These are phyloP conservation scores for Siphlonurus alternatus DNA, from an alignment of 2,888 invertebrate genomes.

Conservation along the genomic window DNA sequence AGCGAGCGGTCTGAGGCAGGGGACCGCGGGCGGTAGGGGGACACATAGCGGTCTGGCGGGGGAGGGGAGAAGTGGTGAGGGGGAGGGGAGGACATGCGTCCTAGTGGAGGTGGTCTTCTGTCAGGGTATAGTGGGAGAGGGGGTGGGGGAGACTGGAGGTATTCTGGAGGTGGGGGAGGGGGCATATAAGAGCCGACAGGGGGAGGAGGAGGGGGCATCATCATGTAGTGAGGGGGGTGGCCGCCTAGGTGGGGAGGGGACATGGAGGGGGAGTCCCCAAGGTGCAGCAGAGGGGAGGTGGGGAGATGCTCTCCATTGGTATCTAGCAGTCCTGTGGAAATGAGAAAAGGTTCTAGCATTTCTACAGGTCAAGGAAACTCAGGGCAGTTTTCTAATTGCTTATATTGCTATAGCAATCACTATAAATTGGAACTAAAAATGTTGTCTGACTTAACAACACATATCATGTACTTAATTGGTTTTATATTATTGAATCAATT, in stretches of 20 bases:
- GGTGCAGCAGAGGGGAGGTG: conserved; percentile 28
- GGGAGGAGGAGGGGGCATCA: conserved; percentile 34
- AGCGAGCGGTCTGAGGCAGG: conserved; percentile 2
- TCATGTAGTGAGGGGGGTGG: conserved; percentile 34
- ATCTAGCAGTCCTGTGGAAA: background rate
- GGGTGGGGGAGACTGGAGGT: background rate
- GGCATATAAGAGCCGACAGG: conserved; percentile 21
- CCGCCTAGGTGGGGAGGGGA: conserved; percentile 18
- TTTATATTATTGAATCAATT: no score
- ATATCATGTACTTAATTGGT: no score
- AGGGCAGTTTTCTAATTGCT: no score
- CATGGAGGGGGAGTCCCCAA: conserved; percentile 20
- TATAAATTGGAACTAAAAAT: no score
- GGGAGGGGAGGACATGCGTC: conserved; percentile 23
- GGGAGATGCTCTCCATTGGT: conserved; percentile 23
- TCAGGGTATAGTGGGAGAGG: conserved; percentile 14
- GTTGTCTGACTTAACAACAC: no score
- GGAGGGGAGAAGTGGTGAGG: conserved; percentile 24
- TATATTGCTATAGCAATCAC: no score
- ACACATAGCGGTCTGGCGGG: conserved; percentile 1
- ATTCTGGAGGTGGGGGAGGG: conserved; percentile 31
- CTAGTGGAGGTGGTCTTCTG: conserved; percentile 24
- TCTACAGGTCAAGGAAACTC: no score
- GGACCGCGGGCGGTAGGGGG: background rate
- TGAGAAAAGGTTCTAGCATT: background rate